Evolutionary conservation across 2,797 vertebrate species (phyloP), one percentile per base, ranked within the genome.

Genomic region (Argyrosomus regius): DNA sequence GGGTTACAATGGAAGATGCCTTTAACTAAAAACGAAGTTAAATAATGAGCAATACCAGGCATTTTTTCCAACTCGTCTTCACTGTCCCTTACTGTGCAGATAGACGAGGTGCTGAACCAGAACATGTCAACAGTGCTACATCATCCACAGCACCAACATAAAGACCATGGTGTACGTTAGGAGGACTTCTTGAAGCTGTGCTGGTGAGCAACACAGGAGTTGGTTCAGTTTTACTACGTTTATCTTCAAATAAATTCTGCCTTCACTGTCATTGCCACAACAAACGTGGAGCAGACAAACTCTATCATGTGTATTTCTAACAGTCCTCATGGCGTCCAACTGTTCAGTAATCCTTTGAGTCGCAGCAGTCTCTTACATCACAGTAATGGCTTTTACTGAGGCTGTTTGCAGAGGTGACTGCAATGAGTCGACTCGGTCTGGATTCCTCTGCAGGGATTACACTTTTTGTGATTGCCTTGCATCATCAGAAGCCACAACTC

Each of bases 21-120:
- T 45, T 43, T 20, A 8, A 20, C 12, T 10, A 1, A 17, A 22
- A 43, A 53, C 4, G 16, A 9, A 35, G 54, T 50, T 50, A 64
- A 56, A 48, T 2, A 1, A 9, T 24, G 57, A 41, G 1, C 18
- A 46, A 16, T 46, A 0, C 18, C 31, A 26, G 31, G 24, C 13
- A 12, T 0, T 9, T 8, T n/a, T 9, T 10, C 10, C 10, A 3
- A 20, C 5, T 6, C 12, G 1, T n/a, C 10, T 22, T 39, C 1
- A 28, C 4, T 57, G 6, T 59, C 0, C 9, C 43, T 16, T 0
- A 5, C 0, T 24, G 24, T 18, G 1, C 82, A 97, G 97, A 96
- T 97, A 4, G 96, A 97, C 72, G 94, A 96, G 54, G 95, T 96
- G 54, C 90, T 97, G 77, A 94, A 95, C 72, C 96, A 96, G 79